Percentiles rank a stretch among this genome's conserved stretches.
Conservation (phyloP, 2,888 invertebrate species). For the Tolmerus cingulatus region DNA sequence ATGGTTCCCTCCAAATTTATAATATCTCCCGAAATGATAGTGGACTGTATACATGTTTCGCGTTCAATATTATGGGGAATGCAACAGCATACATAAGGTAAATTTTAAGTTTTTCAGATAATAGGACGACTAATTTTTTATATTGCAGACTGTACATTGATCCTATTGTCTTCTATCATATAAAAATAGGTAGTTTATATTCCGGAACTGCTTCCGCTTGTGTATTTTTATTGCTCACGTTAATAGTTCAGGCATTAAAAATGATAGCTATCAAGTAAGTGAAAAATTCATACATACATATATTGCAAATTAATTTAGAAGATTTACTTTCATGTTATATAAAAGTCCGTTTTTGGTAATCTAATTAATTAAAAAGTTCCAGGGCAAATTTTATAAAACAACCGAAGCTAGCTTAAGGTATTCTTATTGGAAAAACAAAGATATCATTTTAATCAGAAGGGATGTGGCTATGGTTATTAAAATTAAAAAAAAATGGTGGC, state of each 20-base stretch:
- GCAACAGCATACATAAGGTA: conserved; percentile 73
- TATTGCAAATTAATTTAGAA: not conserved
- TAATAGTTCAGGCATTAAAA: conserved; percentile 75
- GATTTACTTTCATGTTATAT: no score
- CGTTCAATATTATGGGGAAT: conserved; percentile 84
- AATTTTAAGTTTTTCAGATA: not conserved
- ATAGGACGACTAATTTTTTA: not conserved
- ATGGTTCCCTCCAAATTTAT: conserved; percentile 80
- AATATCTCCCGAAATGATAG: conserved; percentile 80
- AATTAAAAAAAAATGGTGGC: no score
- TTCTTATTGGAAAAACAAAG: no score
- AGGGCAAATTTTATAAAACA: no score
- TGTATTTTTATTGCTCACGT: conserved; percentile 79
- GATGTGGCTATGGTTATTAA: no score
- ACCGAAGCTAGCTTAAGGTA: no score
- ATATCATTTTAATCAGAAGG: no score
- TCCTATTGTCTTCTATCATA: conserved; percentile 82
- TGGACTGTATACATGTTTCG: conserved; percentile 86
- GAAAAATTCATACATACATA: not conserved
- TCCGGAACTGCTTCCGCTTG: conserved; percentile 83
- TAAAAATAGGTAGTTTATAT: conserved; percentile 83
- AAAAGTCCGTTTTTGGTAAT: no score
- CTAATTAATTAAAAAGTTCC: no score
- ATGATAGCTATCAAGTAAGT: not conserved
- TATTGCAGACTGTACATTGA: conserved; percentile 75